Base-by-base conservation (phyloP, 2,888 invertebrate species). In the Pilophorus perplexus region DNA sequence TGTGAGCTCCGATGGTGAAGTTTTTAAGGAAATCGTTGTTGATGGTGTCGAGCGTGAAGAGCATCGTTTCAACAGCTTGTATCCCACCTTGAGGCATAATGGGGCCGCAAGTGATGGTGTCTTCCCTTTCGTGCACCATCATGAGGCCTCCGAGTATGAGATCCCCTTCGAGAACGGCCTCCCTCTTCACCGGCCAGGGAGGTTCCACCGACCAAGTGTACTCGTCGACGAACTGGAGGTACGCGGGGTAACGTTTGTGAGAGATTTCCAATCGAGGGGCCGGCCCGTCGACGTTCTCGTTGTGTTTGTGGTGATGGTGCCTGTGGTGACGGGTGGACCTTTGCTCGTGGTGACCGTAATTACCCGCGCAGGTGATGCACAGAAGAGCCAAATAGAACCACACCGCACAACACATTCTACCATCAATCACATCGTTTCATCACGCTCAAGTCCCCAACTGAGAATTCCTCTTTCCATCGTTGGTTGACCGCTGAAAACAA, bases 81-180 rank as follows among this genome's bases (percentile, higher is more conserved):
- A 90, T 85, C 0, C 90, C 89, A 1, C 94, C 94, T 77, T 95
- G 94, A 0, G 93, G 92, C 94, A 94, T 94, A 44, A 95, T 88
- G 1, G 90, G 90, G 0, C 95, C 95, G 75, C 95, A 95, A 1
- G 89, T 91, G 75, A 89, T 84, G 50, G 84, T 85, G 73, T 94
- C 93, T 72, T 91, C 90, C 22, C 95, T 80, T 74, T 93, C 93
- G 76, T 95, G 95, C 0, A 95, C 88, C 91, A 95, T 95, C 91
- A 95, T 94, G 50, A 95, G 79, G 0, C 93, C 95, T 3, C 95
- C 95, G 1, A 95, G 81, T 6, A 93, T 84, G 46, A 95, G 80
- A 74, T 94, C 89, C 0, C 95, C 95, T 75, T 92, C 90, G 50
- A 94, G 85, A 4, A 89, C 86, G 0, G 93, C 90, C 73, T 92